Evolutionary conservation across 1,140 invertebrate species (phyloP).

Genomic region (Dendroctonus ponderosae): DNA sequence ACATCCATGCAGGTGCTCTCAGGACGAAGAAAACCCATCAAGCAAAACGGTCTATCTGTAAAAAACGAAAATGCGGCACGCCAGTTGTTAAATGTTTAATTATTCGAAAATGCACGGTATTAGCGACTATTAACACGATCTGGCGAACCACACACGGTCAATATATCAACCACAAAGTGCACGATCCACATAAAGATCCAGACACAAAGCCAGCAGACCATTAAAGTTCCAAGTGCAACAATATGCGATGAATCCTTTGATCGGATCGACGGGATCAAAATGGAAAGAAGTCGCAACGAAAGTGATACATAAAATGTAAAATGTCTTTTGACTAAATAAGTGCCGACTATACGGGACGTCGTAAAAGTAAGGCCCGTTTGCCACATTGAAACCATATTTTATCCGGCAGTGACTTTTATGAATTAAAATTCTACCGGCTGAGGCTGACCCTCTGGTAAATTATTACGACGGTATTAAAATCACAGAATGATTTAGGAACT

Average conservation of each 20-base stretch:
- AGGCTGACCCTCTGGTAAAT: not conserved
- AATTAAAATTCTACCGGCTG: conserved; percentile 10
- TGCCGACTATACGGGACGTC: conserved; percentile 32
- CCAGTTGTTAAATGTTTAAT: not conserved
- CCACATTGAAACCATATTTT: conserved; percentile 29
- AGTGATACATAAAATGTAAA: conserved; percentile 25
- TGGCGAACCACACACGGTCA: conserved; percentile 5
- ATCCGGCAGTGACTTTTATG: conserved; percentile 24
- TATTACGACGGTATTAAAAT: conserved; percentile 12
- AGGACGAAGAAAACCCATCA: no score
- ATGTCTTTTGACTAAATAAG: conserved; percentile 26
- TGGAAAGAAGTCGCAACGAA: conserved; percentile 20
- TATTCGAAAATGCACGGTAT: not conserved
- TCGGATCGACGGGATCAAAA: conserved; percentile 19
- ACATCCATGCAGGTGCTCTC: no score
- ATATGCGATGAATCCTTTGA: conserved; percentile 32
- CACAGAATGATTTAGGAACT: conserved; percentile 14
- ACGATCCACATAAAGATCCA: conserved; percentile 18
- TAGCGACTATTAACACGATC: no score
- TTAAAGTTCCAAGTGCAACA: conserved; percentile 31
- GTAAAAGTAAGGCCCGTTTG: conserved; percentile 18
- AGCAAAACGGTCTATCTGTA: not conserved
- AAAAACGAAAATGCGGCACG: not conserved
- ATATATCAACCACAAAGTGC: conserved; percentile 24
- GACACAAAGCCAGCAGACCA: conserved; percentile 31